Evolutionary conservation across 2,113 vertebrate genomes (phyloP).

Genomic region (Myotis davidii): DNA sequence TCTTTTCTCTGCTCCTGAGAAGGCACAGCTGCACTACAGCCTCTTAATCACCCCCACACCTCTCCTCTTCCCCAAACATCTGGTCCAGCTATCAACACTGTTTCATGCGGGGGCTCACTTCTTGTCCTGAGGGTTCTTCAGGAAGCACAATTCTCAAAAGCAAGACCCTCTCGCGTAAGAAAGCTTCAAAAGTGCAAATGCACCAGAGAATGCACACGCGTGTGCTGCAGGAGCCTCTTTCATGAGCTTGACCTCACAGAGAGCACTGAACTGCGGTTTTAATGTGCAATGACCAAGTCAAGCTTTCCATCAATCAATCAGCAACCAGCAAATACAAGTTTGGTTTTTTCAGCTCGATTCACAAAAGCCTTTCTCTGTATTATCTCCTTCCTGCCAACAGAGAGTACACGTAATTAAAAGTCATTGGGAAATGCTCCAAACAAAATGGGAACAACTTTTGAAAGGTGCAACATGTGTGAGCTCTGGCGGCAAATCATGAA

Average conservation of each 20-base stretch:
- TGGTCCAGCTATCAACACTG: background rate
- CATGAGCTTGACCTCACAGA: background rate
- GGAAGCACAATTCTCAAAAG: background rate
- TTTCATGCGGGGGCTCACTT: background rate
- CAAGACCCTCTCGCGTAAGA: background rate
- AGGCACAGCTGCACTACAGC: background rate
- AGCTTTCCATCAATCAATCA: background rate
- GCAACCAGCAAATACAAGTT: background rate
- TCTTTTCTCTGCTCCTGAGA: background rate
- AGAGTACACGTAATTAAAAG: constrained; percentile 62
- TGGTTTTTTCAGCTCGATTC: background rate
- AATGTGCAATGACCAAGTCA: background rate
- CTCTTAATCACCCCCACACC: background rate
- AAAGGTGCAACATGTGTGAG: constrained; percentile 49
- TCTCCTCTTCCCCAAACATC: background rate
- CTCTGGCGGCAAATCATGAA: constrained; percentile 43
- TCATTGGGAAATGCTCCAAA: constrained; percentile 49
- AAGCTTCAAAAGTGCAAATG: background rate
- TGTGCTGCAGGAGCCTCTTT: background rate
- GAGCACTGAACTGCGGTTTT: background rate
- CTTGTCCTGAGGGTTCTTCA: background rate
- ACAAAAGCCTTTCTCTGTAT: background rate
- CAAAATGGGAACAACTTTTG: constrained; percentile 55
- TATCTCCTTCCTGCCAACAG: constrained; percentile 39
- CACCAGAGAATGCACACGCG: fast-evolving